Evolutionary conservation across 1,140 invertebrate genomes (phyloP).

Genomic region (Scylla paramamosain): DNA sequence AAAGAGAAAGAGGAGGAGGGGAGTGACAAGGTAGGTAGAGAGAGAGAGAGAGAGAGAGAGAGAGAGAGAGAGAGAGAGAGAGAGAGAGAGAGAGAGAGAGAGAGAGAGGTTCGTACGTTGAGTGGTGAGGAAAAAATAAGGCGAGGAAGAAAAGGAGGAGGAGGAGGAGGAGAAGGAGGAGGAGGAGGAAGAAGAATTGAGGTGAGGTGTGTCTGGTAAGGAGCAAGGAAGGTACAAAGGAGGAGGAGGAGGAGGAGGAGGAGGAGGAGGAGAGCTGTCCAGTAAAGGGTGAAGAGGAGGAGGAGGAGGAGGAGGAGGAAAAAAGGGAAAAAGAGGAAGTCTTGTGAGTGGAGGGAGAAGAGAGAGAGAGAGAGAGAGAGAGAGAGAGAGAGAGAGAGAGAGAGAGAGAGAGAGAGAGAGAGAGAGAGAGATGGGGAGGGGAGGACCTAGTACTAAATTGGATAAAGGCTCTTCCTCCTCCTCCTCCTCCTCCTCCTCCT

Average conservation of each 20-base stretch:
- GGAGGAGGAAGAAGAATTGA: constrained; percentile 24
- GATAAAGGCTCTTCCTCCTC: not conserved
- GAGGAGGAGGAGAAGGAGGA: not conserved
- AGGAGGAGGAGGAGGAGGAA: not conserved
- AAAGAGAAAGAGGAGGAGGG: too few species aligned
- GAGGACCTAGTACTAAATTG: not conserved
- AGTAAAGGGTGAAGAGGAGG: not conserved
- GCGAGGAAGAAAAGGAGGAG: too few species aligned
- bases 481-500: not conserved
- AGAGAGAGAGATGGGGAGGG: not conserved
- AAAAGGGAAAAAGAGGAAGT: not conserved
- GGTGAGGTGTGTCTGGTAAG: not conserved
- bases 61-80: not conserved
- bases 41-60: not conserved
- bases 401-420: not conserved
- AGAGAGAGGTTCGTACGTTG: not conserved
- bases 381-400: constrained; percentile 16
- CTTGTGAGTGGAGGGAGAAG: not conserved
- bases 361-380: not conserved
- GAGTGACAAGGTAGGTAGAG: not conserved
- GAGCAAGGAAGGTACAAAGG: not conserved
- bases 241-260: not conserved
- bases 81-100: not conserved
- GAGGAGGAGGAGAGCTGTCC: not conserved
- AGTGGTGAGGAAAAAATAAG: not conserved